Percentiles rank a stretch among this genome's conserved stretches.
Evolutionary conservation across 2,113 vertebrate species (phyloP).

Genomic region (Paradisaea rubra): DNA sequence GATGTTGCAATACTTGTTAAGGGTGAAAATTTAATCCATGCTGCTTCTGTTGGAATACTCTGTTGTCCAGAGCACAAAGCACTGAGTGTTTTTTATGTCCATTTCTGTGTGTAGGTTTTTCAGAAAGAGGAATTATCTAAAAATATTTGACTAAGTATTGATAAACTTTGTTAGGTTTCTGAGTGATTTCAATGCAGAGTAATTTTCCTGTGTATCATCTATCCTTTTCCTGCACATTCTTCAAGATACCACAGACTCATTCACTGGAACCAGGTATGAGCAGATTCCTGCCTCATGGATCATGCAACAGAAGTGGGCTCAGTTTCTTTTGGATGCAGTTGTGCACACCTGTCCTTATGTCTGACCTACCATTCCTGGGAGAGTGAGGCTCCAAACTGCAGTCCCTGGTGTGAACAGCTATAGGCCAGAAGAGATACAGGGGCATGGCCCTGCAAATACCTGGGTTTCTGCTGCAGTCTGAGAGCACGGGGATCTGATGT

Average conservation of each 20-base stretch:
- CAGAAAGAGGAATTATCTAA: neutral
- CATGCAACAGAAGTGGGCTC: neutral
- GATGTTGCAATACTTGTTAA: neutral
- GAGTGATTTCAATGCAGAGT: neutral
- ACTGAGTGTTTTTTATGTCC: neutral
- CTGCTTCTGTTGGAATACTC: neutral
- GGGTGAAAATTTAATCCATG: neutral
- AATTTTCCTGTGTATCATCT: neutral
- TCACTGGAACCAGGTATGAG: neutral
- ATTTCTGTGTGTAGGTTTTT: neutral
- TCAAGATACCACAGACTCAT: neutral
- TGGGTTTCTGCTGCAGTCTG: neutral
- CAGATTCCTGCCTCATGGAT: neutral
- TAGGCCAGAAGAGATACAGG: neutral
- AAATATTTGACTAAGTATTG: neutral
- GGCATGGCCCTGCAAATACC: neutral
- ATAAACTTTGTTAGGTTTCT: neutral
- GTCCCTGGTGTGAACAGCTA: neutral
- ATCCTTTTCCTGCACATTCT: neutral
- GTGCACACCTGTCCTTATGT: neutral
- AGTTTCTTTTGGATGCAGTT: neutral
- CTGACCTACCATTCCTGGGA: neutral
- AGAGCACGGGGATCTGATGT: neutral
- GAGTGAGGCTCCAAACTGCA: neutral
- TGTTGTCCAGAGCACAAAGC: neutral